A percentile compares a stretch with the other conserved stretches of the same genome.
Conservation (phyloP, 1,140 invertebrate species). For the Bicyclus anynana region DNA sequence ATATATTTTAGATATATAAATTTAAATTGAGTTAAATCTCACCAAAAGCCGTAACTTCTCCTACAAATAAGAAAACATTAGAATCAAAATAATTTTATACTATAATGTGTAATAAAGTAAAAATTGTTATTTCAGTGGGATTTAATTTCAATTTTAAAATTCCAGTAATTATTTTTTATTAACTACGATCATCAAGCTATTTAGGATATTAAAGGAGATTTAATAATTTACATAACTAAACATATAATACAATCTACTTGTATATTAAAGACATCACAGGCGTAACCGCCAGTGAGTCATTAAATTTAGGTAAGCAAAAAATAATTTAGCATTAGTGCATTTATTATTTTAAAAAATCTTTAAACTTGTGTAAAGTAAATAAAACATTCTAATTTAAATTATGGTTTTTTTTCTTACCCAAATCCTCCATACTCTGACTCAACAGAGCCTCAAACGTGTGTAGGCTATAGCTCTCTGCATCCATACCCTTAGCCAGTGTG, state of each 20-base stretch:
- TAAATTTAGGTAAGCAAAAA: slow-evolving; percentile 9
- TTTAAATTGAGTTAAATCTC: neutral
- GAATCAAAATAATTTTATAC: neutral
- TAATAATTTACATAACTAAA: neutral
- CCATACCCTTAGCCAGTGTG: slow-evolving; percentile 95
- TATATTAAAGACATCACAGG: neutral
- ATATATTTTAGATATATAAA: neutral
- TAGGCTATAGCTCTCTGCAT: slow-evolving; percentile 95
- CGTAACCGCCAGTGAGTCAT: neutral
- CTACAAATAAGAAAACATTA: slow-evolving; percentile 1
- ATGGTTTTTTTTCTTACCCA: slow-evolving; percentile 80
- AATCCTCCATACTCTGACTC: slow-evolving; percentile 96
- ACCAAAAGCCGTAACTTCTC: slow-evolving; percentile 2
- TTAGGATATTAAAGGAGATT: too few relatives aligned
- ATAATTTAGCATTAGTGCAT: slow-evolving; percentile 3
- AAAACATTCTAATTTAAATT: slow-evolving; percentile 4
- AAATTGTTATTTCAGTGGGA: neutral
- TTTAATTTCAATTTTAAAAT: too few relatives aligned
- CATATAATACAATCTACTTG: neutral
- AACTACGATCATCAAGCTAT: too few relatives aligned
- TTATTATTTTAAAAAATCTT: slow-evolving; percentile 7
- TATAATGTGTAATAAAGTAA: neutral
- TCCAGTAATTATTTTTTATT: too few relatives aligned
- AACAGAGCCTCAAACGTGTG: slow-evolving; percentile 95
- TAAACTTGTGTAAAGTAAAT: neutral